Base-by-base conservation (phyloP, 2,888 invertebrate genomes). In the Leptinotarsa peninsularis region DNA sequence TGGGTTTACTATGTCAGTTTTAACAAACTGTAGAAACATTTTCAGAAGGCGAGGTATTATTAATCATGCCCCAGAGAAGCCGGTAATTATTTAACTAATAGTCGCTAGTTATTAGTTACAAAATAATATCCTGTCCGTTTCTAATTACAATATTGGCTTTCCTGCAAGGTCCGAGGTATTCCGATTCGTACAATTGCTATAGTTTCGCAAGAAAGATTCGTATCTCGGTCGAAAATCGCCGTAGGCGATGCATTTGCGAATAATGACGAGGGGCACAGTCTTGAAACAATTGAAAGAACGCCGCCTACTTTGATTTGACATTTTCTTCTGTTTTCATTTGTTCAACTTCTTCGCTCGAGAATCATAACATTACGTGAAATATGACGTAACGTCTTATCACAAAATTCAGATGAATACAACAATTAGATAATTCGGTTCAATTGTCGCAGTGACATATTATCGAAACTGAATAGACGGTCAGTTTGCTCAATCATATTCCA, bases 31-130 rank as follows among this genome's bases (percentile, higher is more conserved):
- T n/a, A 17, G 17, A 63, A 33, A 33, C 33, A 17, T 63, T 63
- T 63, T 63, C 63, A 63, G 63, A n/a, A 63, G 63, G 63, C 33
- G 58, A 58, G 10, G 21, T 69, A 69, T 33, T 56, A 74, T 18
- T 77, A 77, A 72, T 74, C 74, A 77, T 71, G 72, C 73, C 74
- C 72, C 49, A 43, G 60, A 68, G 72, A 69, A 71, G 50, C 33
- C 60, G 18, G 52, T 67, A 68, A 74, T 74, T 74, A 74, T 70
- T 43, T n/a, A 21, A 56, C 60, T 67, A 75, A 72, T 72, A 71
- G 66, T 27, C 63, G 27, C 69, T 49, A 49, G 56, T 70, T 58
- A 70, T 70, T 56, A 70, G 18, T 18, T 70, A 70, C 69, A 70
- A 70, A 70, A 58, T 58, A 54, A 56, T 54, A 70, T 70, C 56